Evolutionary conservation across 2,888 invertebrate species (phyloP).

Genomic region (Cryptops parisi): DNA sequence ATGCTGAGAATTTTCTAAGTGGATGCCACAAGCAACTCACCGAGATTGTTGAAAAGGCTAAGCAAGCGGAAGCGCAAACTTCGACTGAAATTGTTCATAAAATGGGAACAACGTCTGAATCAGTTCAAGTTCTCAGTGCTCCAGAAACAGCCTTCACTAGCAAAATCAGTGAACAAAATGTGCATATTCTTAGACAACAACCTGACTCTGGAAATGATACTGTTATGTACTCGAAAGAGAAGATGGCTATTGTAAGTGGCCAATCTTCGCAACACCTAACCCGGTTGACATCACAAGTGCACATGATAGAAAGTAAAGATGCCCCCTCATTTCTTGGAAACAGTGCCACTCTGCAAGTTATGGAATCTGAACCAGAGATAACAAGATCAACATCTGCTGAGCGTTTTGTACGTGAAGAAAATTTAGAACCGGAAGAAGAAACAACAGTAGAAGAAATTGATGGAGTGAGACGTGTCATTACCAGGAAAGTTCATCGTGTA

Average conservation of each 20-base stretch:
- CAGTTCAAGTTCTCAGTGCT: neutral
- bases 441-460: constrained; percentile 13
- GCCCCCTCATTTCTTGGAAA: neutral
- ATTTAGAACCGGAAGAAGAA: constrained; percentile 9
- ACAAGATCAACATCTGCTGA: constrained; percentile 5
- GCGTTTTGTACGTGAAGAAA: constrained; percentile 10
- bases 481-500: constrained; percentile 2
- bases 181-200: neutral
- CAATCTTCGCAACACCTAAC: neutral
- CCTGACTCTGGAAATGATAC: too few species aligned
- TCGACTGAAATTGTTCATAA: neutral
- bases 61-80: constrained; percentile 4
- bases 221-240: too few species aligned
- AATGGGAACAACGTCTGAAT: neutral
- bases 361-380: neutral
- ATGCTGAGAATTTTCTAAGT: constrained; percentile 12
- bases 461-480: constrained; percentile 7
- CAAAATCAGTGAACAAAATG: neutral
- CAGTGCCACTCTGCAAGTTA: neutral
- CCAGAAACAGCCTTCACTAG: neutral
- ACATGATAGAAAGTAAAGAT: too few species aligned
- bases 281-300: neutral
- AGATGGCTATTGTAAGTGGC: neutral
- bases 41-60: constrained; percentile 1
- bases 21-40: neutral